phyloP scores from a whole-genome alignment of 92 coral and sea anemone species.

The Isaurus tuberculatus region DNA sequence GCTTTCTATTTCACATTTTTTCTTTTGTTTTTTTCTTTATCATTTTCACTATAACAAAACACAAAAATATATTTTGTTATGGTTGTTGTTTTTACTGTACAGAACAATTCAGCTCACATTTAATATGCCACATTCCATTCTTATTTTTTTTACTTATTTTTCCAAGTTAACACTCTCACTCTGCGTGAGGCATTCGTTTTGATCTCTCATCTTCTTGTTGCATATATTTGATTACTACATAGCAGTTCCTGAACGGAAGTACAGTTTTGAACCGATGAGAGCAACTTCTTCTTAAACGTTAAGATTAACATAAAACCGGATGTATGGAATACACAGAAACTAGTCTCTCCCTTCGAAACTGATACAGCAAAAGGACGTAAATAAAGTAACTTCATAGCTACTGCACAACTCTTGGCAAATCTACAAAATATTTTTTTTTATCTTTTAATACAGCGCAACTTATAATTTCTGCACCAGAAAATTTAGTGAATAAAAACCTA shows the following conservation, averaged over 20 bases:
- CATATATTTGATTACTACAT: background rate
- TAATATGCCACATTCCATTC: too few species aligned
- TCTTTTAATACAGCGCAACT: too few species aligned
- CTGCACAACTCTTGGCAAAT: background rate
- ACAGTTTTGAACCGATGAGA: background rate
- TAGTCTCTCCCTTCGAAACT: background rate
- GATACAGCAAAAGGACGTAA: background rate
- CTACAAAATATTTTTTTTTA: background rate
- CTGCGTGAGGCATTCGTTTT: conserved; percentile 8
- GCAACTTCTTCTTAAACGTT: background rate
- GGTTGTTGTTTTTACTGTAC: too few species aligned
- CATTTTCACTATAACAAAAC: too few species aligned
- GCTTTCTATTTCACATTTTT: too few species aligned
- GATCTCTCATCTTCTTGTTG: background rate
- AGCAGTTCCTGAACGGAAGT: conserved; percentile 38
- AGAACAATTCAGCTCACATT: too few species aligned
- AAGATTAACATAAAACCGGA: background rate
- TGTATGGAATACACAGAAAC: background rate
- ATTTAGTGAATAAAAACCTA: too few species aligned
- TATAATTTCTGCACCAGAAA: too few species aligned
- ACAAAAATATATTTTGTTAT: too few species aligned
- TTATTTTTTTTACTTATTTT: too few species aligned
- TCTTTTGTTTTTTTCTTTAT: too few species aligned
- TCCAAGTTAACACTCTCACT: background rate
- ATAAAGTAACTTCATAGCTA: background rate